A percentile compares a stretch with the other conserved stretches of the same genome.
These are phyloP conservation scores for Nibea albiflora DNA, from an alignment of 2,113 vertebrate species.

Conservation along the genomic window DNA sequence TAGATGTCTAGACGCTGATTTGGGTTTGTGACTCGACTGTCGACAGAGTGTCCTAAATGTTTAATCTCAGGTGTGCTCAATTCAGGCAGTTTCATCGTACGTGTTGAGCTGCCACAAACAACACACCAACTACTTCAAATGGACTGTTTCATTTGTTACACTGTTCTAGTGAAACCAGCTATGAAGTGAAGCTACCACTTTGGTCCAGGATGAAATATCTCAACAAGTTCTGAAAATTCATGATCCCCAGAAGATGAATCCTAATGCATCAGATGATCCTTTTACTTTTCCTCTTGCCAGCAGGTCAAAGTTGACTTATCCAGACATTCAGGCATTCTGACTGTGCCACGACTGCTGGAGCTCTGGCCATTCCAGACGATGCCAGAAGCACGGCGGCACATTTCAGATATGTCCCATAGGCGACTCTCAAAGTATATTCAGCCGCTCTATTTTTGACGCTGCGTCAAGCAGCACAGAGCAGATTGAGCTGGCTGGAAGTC, in stretches of 20 bases:
- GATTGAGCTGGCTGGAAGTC: too few species aligned
- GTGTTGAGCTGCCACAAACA: slow-evolving; percentile 10
- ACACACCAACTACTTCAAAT: not conserved
- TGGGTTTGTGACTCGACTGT: slow-evolving; percentile 11
- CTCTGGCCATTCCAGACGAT: too few species aligned
- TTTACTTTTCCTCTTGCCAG: not conserved
- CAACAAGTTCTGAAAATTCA: not conserved
- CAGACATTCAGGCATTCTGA: not conserved
- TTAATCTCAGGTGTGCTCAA: slow-evolving; percentile 19
- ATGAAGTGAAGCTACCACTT: too few species aligned
- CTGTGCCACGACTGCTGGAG: too few species aligned
- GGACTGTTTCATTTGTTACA: not conserved
- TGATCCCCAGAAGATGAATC: not conserved
- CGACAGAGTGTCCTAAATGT: slow-evolving; percentile 5
- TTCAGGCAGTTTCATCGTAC: not conserved
- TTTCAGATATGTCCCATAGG: too few species aligned
- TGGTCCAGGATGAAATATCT: not conserved
- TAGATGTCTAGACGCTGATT: slow-evolving; percentile 5
- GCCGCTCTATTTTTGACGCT: too few species aligned
- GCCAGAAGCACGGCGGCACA: too few species aligned
- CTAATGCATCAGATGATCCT: not conserved
- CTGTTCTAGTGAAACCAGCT: not conserved
- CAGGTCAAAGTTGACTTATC: not conserved
- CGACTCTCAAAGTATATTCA: too few species aligned
- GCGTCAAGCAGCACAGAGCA: too few species aligned